Conservation (phyloP, 2,888 invertebrate species). For the Melieria crassipennis region DNA sequence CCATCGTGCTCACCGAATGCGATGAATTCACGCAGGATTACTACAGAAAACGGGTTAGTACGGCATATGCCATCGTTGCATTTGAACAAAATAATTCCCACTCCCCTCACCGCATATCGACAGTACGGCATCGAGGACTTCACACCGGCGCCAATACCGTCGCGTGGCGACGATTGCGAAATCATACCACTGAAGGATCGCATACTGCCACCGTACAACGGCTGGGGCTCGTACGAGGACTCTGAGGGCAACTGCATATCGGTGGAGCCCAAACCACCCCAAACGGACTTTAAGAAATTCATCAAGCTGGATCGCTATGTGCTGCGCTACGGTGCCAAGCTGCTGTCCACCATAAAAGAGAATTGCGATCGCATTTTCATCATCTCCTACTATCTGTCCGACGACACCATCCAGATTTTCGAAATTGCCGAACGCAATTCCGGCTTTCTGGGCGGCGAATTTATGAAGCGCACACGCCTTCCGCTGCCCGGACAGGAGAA, state of each 20-base stretch:
- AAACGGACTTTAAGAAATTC: constrained; percentile 82
- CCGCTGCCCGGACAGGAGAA: constrained; percentile 79
- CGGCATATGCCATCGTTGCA: background rate
- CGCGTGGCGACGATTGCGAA: constrained; percentile 47
- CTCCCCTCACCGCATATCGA: too few relatives aligned
- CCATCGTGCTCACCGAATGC: constrained; percentile 82
- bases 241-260: constrained; percentile 87
- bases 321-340: constrained; percentile 80
- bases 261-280: constrained; percentile 81
- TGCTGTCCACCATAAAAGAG: constrained; percentile 77
- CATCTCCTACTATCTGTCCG: constrained; percentile 81
- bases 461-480: constrained; percentile 75
- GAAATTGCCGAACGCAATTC: constrained; percentile 81
- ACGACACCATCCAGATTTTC: constrained; percentile 85
- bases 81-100: background rate
- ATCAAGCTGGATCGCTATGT: constrained; percentile 80
- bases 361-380: constrained; percentile 79
- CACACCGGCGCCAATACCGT: constrained; percentile 51
- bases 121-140: constrained; percentile 64
- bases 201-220: constrained; percentile 86
- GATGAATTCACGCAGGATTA: constrained; percentile 88
- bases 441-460: constrained; percentile 74
- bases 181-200: constrained; percentile 45
- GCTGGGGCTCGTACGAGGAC: constrained; percentile 89
- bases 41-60: constrained; percentile 72